Evolutionary conservation across 2,113 vertebrate species (phyloP).

Genomic region (Crocuta crocuta): DNA sequence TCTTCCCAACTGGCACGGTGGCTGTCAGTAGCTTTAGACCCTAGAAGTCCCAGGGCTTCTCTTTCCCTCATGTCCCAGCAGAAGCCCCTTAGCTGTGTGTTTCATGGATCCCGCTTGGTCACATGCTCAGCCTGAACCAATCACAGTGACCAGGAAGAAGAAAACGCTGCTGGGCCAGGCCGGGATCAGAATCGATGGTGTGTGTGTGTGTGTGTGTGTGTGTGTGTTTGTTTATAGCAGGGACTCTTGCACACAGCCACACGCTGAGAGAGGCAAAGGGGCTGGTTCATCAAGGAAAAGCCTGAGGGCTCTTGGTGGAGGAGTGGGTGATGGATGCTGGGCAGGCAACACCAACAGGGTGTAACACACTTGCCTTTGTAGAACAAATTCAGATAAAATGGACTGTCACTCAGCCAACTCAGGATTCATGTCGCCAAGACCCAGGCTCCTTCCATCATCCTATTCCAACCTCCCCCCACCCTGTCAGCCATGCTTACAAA

Average conservation of each 20-base stretch:
- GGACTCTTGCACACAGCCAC: neutral
- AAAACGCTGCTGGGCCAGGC: neutral
- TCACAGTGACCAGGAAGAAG: neutral
- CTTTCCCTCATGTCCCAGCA: neutral
- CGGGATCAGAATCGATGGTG: neutral
- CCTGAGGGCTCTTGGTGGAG: neutral
- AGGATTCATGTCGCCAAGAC: neutral
- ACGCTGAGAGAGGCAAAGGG: neutral
- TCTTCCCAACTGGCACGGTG: neutral
- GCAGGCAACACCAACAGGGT: neutral
- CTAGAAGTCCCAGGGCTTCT: neutral
- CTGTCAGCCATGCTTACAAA: neutral
- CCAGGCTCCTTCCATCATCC: neutral
- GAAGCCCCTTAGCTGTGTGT: neutral
- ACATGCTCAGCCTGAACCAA: neutral
- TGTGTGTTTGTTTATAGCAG: too few species aligned
- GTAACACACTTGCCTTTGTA: neutral
- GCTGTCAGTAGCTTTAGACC: neutral
- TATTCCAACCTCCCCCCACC: neutral
- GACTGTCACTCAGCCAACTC: neutral
- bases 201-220: neutral
- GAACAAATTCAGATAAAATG: neutral
- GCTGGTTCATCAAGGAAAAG: neutral
- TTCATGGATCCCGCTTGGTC: neutral
- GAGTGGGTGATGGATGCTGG: too few species aligned